phyloP scores from a whole-genome alignment of 2,888 invertebrate genomes.

The Parascotia fuliginaria region DNA sequence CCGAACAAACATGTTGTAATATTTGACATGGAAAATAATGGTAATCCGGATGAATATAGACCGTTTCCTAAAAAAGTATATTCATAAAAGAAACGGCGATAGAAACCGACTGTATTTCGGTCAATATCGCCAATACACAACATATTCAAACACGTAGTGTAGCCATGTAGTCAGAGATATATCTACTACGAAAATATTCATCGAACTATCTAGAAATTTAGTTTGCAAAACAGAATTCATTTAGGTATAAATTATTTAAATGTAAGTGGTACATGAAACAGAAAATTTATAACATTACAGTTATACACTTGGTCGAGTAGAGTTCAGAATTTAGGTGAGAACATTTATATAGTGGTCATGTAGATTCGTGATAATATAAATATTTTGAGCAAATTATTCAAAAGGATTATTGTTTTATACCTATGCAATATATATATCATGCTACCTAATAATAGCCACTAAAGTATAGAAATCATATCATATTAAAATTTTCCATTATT shows the following conservation, averaged over 20 bases:
- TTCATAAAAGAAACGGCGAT: conserved; percentile 19
- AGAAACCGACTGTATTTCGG: conserved; percentile 22
- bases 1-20: neutral
- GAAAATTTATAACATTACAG: conserved; percentile 2
- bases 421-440: too few species aligned
- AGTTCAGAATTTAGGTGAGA: neutral
- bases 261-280: neutral
- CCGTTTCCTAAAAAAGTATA: conserved; percentile 21
- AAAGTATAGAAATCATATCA: too few species aligned
- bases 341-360: neutral
- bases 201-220: conserved; percentile 12
- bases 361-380: neutral
- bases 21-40: conserved; percentile 12
- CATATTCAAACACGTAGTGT: conserved; percentile 39
- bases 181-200: conserved; percentile 16
- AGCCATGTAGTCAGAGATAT: conserved; percentile 15
- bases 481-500: too few species aligned
- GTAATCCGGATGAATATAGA: conserved; percentile 9
- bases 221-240: conserved; percentile 10
- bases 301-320: neutral
- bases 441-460: too few species aligned
- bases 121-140: conserved; percentile 32
- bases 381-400: too few species aligned
- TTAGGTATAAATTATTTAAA: conserved; percentile 7
- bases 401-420: too few species aligned